Evolutionary conservation across 1,140 invertebrate genomes (phyloP).

Genomic region (fruit fly (Drosophila melanogaster)): DNA sequence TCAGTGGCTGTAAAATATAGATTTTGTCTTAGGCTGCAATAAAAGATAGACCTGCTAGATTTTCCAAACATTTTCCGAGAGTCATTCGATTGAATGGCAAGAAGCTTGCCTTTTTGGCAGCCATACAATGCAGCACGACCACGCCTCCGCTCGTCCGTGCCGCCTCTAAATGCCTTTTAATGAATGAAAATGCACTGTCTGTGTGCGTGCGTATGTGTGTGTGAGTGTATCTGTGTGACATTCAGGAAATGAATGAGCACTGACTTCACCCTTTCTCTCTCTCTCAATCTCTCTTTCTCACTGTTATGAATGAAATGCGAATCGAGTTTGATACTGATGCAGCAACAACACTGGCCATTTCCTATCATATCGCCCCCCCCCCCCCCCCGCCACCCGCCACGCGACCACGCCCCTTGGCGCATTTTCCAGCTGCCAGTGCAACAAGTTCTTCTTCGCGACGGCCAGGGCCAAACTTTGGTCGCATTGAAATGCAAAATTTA

Average conservation of each 20-base stretch:
- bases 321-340: slow-evolving; percentile 27
- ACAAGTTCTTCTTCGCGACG: slow-evolving; percentile 42
- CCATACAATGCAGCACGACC: not conserved
- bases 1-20: no score
- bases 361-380: not conserved
- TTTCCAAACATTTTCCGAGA: slow-evolving; percentile 3
- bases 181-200: slow-evolving; percentile 67
- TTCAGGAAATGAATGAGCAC: slow-evolving; percentile 54
- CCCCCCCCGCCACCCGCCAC: not conserved
- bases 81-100: not conserved
- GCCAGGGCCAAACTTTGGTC: slow-evolving; percentile 7
- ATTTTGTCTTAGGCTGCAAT: not conserved
- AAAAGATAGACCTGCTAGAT: not conserved
- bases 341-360: slow-evolving; percentile 7
- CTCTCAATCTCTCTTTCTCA: not conserved
- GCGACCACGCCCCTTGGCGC: not conserved
- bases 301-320: slow-evolving; percentile 68
- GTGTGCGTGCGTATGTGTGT: slow-evolving; percentile 3
- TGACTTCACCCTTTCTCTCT: slow-evolving; percentile 15
- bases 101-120: slow-evolving; percentile 1
- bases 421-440: slow-evolving; percentile 27
- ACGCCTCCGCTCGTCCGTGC: slow-evolving; percentile 1
- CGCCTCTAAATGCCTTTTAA: slow-evolving; percentile 53
- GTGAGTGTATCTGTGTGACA: slow-evolving; percentile 36
- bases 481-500: slow-evolving; percentile 41